Percentiles rank a stretch among this genome's conserved stretches.
phyloP scores from a whole-genome alignment of 1,140 invertebrate species.

The Pachyrhynchus sulphureomaculatus region DNA sequence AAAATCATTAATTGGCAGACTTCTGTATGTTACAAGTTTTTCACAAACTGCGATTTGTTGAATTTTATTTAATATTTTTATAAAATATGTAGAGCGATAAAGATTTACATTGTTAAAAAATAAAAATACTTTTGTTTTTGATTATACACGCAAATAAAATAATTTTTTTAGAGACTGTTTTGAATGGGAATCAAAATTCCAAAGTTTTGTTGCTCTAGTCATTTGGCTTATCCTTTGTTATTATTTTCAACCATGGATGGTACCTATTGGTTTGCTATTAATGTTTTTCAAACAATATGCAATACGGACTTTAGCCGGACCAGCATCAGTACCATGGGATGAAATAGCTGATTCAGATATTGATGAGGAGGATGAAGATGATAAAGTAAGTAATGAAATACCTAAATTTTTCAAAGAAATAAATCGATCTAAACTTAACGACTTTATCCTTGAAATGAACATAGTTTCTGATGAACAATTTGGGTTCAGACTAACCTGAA shows the following conservation, averaged over 20 bases:
- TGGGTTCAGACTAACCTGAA: too few relatives aligned
- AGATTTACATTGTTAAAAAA: too few relatives aligned
- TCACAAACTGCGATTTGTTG: too few relatives aligned
- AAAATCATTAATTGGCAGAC: too few relatives aligned
- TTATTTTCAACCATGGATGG: slow-evolving; percentile 86
- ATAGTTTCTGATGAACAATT: too few relatives aligned
- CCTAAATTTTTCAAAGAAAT: not conserved
- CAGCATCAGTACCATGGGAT: slow-evolving; percentile 65
- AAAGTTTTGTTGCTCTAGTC: slow-evolving; percentile 84
- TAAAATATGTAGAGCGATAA: too few relatives aligned
- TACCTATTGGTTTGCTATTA: slow-evolving; percentile 73
- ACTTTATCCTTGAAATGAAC: too few relatives aligned
- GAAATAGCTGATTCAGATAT: slow-evolving; percentile 72
- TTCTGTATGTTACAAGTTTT: too few relatives aligned
- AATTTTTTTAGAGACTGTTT: slow-evolving; percentile 84
- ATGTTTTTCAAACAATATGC: slow-evolving; percentile 77
- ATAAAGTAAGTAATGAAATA: slow-evolving; percentile 56
- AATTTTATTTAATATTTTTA: too few relatives aligned
- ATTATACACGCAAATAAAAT: too few relatives aligned
- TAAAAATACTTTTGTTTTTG: too few relatives aligned
- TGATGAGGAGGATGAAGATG: slow-evolving; percentile 72
- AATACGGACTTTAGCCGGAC: slow-evolving; percentile 54
- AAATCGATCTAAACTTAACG: not conserved
- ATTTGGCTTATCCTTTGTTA: slow-evolving; percentile 80
- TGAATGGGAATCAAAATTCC: slow-evolving; percentile 92